Conservation (phyloP, 2,797 vertebrate genomes). For the Muraenolepis orangiensis region DNA sequence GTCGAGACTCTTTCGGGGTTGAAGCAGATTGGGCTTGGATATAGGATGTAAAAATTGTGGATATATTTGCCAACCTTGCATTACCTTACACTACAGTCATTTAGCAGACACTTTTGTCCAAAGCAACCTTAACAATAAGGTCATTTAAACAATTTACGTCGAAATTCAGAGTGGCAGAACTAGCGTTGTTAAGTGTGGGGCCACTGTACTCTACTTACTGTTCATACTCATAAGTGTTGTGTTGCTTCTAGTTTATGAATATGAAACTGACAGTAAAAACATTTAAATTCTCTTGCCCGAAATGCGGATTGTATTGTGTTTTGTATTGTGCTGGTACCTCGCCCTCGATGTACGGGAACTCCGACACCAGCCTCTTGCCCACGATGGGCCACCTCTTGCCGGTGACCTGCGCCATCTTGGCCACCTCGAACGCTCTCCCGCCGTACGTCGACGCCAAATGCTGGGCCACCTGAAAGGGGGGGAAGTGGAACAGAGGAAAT, state of each 20-base stretch:
- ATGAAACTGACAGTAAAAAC: neutral
- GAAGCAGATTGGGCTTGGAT: neutral
- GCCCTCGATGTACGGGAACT: constrained; percentile 96
- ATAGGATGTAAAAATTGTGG: neutral
- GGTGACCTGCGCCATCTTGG: constrained; percentile 91
- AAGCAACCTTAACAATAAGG: no score
- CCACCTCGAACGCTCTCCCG: constrained; percentile 85
- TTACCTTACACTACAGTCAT: no score
- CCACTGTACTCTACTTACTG: neutral
- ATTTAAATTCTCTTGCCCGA: neutral
- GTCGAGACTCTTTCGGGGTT: neutral
- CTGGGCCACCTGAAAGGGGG: constrained; percentile 82
- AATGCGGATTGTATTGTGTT: neutral
- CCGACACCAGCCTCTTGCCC: constrained; percentile 90
- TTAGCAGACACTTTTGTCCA: no score
- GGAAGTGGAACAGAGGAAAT: neutral
- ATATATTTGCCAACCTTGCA: neutral
- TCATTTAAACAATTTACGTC: no score
- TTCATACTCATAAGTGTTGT: no score
- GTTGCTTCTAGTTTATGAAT: neutral
- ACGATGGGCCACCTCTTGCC: constrained; percentile 95
- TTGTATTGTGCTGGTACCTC: constrained; percentile 74
- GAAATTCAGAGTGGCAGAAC: neutral
- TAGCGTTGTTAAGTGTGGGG: neutral
- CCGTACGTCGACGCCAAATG: constrained; percentile 88